Percentiles rank a stretch among this genome's conserved stretches.
These are phyloP conservation scores for Carposina sasakii DNA, from an alignment of 1,140 invertebrate species.

Conservation along the genomic window DNA sequence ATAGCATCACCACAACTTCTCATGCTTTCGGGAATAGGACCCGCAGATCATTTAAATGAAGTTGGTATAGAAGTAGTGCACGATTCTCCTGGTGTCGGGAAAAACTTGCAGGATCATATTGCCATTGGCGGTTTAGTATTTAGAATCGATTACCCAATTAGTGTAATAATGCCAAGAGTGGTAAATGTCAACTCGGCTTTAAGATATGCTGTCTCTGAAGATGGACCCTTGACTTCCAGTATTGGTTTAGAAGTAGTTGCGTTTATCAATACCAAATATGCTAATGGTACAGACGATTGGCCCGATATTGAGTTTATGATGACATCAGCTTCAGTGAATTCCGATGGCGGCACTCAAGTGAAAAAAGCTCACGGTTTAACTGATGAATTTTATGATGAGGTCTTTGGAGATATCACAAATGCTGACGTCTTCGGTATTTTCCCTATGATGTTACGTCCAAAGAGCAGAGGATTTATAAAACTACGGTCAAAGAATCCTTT, in stretches of 20 bases:
- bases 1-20: constrained; percentile 86
- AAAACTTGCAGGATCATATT: constrained; percentile 90
- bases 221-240: constrained; percentile 87
- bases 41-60: constrained; percentile 78
- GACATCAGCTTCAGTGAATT: constrained; percentile 84
- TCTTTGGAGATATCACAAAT: constrained; percentile 79
- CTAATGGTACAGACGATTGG: constrained; percentile 87
- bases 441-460: constrained; percentile 90
- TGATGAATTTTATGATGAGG: constrained; percentile 85
- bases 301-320: constrained; percentile 94
- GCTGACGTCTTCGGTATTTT: constrained; percentile 85
- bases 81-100: constrained; percentile 83
- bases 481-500: constrained; percentile 85
- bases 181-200: constrained; percentile 85
- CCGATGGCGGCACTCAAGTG: constrained; percentile 84
- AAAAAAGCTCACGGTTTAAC: constrained; percentile 85
- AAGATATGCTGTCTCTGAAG: constrained; percentile 83
- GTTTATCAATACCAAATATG: constrained; percentile 90
- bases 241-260: constrained; percentile 88
- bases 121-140: constrained; percentile 86
- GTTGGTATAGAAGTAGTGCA: constrained; percentile 79
- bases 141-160: constrained; percentile 84
- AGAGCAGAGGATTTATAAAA: constrained; percentile 86
- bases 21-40: constrained; percentile 90
- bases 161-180: constrained; percentile 82